phyloP scores from a whole-genome alignment of 2,113 vertebrate species.

The Penelope pileata region DNA sequence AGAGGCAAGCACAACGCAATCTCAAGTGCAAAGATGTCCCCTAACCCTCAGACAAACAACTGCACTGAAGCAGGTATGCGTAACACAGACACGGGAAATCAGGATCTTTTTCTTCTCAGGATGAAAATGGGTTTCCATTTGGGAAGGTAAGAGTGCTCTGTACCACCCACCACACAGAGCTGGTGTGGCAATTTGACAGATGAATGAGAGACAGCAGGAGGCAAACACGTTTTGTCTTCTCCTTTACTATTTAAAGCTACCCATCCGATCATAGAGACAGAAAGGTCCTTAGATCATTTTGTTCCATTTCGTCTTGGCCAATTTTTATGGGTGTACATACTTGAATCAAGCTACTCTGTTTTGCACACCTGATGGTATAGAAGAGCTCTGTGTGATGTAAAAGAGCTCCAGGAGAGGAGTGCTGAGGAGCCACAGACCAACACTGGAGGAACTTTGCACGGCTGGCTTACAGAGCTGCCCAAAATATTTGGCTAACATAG shows the following conservation, averaged over 20 bases:
- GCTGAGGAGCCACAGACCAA: not conserved
- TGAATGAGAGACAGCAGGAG: not conserved
- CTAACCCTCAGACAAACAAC: not conserved
- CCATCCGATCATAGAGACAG: not conserved
- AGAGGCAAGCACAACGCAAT: not conserved
- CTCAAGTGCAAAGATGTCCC: not conserved
- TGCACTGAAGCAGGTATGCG: not conserved
- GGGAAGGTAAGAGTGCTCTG: not conserved
- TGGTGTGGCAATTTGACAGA: not conserved
- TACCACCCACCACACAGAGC: not conserved
- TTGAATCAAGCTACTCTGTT: not conserved
- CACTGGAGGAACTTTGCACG: not conserved
- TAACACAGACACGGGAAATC: not conserved
- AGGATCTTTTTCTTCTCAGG: not conserved
- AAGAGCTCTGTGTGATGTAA: not conserved
- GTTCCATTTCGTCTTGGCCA: not conserved
- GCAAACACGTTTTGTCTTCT: not conserved
- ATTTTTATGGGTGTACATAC: rapidly evolving
- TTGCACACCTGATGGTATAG: not conserved
- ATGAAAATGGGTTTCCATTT: not conserved
- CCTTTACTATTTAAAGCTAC: not conserved
- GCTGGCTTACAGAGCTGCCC: not conserved
- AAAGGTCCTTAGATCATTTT: not conserved
- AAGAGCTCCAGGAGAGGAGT: not conserved
- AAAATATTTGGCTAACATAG: not conserved